Base-by-base conservation (phyloP, 2,888 invertebrate genomes). In the Exocentrus adspersus region DNA sequence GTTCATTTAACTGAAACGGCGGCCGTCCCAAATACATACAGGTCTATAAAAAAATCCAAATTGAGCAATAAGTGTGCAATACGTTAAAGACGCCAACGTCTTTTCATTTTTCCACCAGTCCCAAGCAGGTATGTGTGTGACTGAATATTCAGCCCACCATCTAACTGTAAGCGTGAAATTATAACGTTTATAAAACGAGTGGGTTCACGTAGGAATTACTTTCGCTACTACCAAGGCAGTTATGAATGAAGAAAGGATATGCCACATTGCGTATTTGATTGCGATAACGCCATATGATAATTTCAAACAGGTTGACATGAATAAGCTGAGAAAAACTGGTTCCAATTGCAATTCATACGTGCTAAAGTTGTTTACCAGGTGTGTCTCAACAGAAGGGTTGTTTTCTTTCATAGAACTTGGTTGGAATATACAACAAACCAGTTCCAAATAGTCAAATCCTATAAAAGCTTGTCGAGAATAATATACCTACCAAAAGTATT, bases 121-220 rank as follows among this genome's bases (percentile, higher is more conserved):
- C 43, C 48, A 62, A 48, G 32, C 62, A 46, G 50, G 62, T 62
- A 62, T 62, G 62, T 57, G 50, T 62, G 62, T 57, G 57, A 56
- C 20, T 54, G 62, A 57, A 62, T 56, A 56, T 57, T 56, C 62
- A 48, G 46, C 62, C 62, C 62, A 62, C 62, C 50, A 20, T 57
- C 62, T 62, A 62, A 62, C 62, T 62, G 62, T 62, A 50, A 32
- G 62, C 48, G 62, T 57, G 45, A 60, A 60, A 60, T 60, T 64
- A 65, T 64, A 65, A 67, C 60, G 58, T 59, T 45, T 20, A 21
- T 50, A 59, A 56, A 67, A 1, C 58, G 65, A 68, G 67, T 69
- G 69, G 69, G 69, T 53, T 64, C 59, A 50, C 43, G 60, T 65
- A 67, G 67, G 70, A 70, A 67, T 70, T 70, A 70, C 70, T 70